Evolutionary conservation across 1,140 invertebrate genomes (phyloP), one percentile per base, ranked within the genome.

Genomic region (Hypothenemus hampei): DNA sequence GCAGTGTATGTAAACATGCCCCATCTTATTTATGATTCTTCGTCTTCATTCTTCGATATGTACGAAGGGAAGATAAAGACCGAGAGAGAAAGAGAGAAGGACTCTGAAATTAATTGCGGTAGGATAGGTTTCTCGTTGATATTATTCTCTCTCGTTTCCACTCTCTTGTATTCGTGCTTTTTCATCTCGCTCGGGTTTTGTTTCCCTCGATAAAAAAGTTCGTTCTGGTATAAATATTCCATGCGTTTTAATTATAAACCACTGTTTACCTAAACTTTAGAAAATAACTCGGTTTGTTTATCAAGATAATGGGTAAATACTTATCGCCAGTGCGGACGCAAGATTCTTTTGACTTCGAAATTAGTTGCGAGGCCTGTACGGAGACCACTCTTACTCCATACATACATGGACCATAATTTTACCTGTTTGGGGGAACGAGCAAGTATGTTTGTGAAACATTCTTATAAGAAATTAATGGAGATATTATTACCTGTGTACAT

Each of bases 241-340:
- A 52, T 52, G 40, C 13, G 21, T n/a, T 44, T 53, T 53, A 55
- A 43, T 55, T 55, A 40, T 55, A 31, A 36, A 39, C 19, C 21
- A 23, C 20, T 55, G 52, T 55, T 55, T 46, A 47, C 52, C 21
- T 16, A 55, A 40, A 48, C 33, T 37, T 31, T 22, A 54, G 51
- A 55, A 55, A 55, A 55, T 55, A 55, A 55, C 52, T 55, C 23
- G 52, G 52, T 55, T 55, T 55, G 52, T 55, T 48, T 55, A 55
- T 55, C 52, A 55, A 55, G 52, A 55, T 55, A 46, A n/a, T n/a
- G n/a, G n/a, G n/a, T n/a, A n/a, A n/a, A n/a, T n/a, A n/a, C n/a
- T n/a, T n/a, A n/a, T n/a, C n/a, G n/a, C n/a, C n/a, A n/a, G n/a
- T n/a, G n/a, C n/a, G n/a, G n/a, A n/a, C n/a, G n/a, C n/a, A n/a